These are phyloP conservation scores for Octonoba sinensis DNA, from an alignment of 2,888 invertebrate genomes.

Conservation along the genomic window DNA sequence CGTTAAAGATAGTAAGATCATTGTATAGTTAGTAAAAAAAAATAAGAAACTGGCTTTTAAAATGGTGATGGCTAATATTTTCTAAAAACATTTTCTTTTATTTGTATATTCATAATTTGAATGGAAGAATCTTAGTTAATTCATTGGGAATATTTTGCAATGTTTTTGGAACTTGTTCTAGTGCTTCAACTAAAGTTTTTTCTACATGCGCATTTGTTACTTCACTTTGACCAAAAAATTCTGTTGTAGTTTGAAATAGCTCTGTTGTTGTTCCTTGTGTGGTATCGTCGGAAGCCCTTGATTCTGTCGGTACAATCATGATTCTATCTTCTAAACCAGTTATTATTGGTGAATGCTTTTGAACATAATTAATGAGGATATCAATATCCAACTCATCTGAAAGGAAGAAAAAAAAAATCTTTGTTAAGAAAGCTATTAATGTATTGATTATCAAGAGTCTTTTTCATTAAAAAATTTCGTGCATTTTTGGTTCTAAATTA, in stretches of 20 bases:
- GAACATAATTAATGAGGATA: slow-evolving; percentile 59
- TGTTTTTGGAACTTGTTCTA: too few relatives aligned
- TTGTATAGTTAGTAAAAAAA: too few relatives aligned
- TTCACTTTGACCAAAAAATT: too few relatives aligned
- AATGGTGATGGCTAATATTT: too few relatives aligned
- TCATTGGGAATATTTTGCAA: too few relatives aligned
- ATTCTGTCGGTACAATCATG: slow-evolving; percentile 21
- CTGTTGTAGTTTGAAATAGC: not conserved
- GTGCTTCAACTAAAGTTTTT: too few relatives aligned
- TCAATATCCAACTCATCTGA: slow-evolving; percentile 64
- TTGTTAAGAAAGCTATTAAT: not conserved
- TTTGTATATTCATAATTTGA: too few relatives aligned
- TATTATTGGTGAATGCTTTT: slow-evolving; percentile 54
- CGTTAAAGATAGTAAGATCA: too few relatives aligned
- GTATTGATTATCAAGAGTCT: not conserved
- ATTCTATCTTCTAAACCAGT: slow-evolving; percentile 63
- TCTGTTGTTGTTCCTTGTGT: not conserved
- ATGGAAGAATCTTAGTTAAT: too few relatives aligned
- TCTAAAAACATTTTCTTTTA: too few relatives aligned
- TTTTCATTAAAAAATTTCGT: not conserved
- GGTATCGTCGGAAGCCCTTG: not conserved
- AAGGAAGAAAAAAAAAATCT: not conserved
- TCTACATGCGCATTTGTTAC: too few relatives aligned
- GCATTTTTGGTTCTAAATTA: not conserved
- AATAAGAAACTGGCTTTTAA: too few relatives aligned